Conservation (phyloP, 2,888 invertebrate genomes). For the Eudemis profundana region DNA sequence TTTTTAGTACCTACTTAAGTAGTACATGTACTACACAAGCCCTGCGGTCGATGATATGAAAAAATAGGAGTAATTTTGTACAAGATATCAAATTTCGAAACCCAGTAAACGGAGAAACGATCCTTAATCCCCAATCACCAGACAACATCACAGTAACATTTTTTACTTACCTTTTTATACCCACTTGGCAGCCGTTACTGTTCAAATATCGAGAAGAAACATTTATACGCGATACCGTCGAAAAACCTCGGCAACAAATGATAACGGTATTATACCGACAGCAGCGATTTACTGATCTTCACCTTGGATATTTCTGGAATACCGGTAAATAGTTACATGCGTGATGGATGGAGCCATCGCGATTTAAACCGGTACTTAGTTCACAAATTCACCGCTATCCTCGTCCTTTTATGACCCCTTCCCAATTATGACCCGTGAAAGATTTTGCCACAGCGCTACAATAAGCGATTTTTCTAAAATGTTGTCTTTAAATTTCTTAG, state of each 20-base stretch:
- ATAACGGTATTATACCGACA: constrained; percentile 27
- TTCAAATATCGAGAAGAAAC: background rate
- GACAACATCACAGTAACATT: background rate
- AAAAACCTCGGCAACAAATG: constrained; percentile 27
- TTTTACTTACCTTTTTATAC: constrained; percentile 3
- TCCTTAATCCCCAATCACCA: background rate
- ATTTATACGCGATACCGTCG: background rate
- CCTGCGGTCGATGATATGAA: no score
- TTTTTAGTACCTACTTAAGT: no score
- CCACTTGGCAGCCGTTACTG: constrained; percentile 19
- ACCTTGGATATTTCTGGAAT: constrained; percentile 24
- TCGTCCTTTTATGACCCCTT: no score
- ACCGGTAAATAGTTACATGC: constrained; percentile 13
- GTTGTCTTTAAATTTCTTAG: no score
- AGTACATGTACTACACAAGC: no score
- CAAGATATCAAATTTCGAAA: background rate
- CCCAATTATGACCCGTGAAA: no score
- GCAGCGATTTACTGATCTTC: constrained; percentile 14
- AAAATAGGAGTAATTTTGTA: no score
- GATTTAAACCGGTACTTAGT: background rate
- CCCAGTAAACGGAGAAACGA: background rate
- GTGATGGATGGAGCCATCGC: constrained; percentile 22
- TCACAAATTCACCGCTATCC: no score
- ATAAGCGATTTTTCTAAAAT: no score
- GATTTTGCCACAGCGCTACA: no score